These are phyloP conservation scores for Agrotis puta DNA, from an alignment of 2,888 invertebrate species.

Conservation along the genomic window DNA sequence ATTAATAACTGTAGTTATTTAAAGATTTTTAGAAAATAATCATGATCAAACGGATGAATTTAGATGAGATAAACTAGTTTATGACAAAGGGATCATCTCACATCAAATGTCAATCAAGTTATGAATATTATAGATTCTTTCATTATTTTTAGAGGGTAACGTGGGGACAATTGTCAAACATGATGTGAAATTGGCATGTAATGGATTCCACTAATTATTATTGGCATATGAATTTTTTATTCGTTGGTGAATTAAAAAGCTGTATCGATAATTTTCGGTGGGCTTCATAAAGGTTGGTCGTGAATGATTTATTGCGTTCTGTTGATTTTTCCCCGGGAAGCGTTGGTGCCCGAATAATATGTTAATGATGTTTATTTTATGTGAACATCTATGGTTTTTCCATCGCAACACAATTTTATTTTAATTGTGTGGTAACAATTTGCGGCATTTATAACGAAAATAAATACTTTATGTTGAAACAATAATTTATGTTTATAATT, in stretches of 20 bases:
- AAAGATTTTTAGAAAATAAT: slow-evolving; percentile 43
- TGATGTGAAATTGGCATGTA: slow-evolving; percentile 79
- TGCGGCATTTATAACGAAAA: neutral
- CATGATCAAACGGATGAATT: slow-evolving; percentile 72
- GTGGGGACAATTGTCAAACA: slow-evolving; percentile 57
- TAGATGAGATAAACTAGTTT: slow-evolving; percentile 81
- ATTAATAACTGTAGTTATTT: slow-evolving; percentile 60
- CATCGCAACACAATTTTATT: neutral
- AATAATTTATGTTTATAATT: neutral
- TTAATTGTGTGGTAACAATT: neutral
- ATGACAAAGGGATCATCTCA: slow-evolving; percentile 70
- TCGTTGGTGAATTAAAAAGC: slow-evolving; percentile 65
- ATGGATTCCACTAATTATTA: slow-evolving; percentile 82
- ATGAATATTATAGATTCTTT: slow-evolving; percentile 76
- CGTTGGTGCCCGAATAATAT: slow-evolving; percentile 83
- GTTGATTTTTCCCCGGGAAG: slow-evolving; percentile 85
- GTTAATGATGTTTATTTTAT: slow-evolving; percentile 76
- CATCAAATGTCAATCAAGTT: slow-evolving; percentile 84
- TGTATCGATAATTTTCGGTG: slow-evolving; percentile 76
- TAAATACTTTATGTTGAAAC: neutral
- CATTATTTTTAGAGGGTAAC: slow-evolving; percentile 73
- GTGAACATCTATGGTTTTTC: slow-evolving; percentile 51
- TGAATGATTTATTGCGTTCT: slow-evolving; percentile 84
- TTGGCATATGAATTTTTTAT: slow-evolving; percentile 73
- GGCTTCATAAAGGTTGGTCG: slow-evolving; percentile 77